Percentiles rank a stretch among this genome's conserved stretches.
Conservation (phyloP, 2,113 vertebrate genomes). For the Erinaceus europaeus region DNA sequence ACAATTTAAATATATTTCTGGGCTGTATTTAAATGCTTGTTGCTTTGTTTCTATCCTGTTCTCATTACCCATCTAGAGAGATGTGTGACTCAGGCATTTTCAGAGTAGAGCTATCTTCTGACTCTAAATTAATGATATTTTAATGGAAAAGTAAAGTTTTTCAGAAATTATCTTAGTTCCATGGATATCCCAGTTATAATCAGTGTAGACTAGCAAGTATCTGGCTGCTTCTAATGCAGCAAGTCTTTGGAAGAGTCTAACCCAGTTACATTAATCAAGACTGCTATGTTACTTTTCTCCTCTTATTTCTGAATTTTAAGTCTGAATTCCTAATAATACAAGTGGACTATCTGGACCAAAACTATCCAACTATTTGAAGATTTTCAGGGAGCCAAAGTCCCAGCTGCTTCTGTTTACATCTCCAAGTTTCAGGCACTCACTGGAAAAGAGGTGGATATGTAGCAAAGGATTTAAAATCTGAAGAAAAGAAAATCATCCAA, state of each 20-base stretch:
- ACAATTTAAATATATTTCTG: not conserved
- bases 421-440: not conserved
- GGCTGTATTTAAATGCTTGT: not conserved
- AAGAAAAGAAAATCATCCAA: not conserved
- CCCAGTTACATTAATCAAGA: slow-evolving; percentile 49
- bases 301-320: slow-evolving; percentile 13
- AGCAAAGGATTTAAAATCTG: not conserved
- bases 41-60: not conserved
- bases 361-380: not conserved
- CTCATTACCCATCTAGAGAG: not conserved
- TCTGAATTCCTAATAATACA: not conserved
- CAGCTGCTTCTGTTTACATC: not conserved
- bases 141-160: slow-evolving; percentile 14
- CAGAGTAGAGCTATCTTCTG: not conserved
- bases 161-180: not conserved
- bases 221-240: not conserved
- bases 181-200: slow-evolving; percentile 29
- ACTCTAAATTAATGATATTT: slow-evolving; percentile 16
- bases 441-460: not conserved
- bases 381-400: not conserved
- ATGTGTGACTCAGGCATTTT: not conserved
- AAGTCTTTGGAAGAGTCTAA: slow-evolving; percentile 41
- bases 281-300: not conserved
- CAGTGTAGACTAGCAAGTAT: not conserved
- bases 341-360: not conserved